These are phyloP conservation scores for Gobio gobio DNA, from an alignment of 2,113 vertebrate species.

Conservation along the genomic window DNA sequence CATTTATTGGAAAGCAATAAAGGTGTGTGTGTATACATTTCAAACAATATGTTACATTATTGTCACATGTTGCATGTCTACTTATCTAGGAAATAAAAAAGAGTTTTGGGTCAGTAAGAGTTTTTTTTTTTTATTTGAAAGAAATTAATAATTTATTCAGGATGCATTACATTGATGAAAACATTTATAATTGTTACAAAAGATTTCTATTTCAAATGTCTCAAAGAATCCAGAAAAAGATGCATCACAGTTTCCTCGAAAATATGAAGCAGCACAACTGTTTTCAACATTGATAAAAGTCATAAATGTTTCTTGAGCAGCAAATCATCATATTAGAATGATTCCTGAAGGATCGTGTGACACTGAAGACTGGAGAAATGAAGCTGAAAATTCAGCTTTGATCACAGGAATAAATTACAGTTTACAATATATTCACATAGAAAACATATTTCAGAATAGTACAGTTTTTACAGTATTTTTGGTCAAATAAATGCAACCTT, in stretches of 20 bases:
- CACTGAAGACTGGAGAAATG: not conserved
- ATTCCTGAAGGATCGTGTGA: conserved; percentile 1
- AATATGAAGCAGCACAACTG: not conserved
- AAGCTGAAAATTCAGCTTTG: not conserved
- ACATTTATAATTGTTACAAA: not conserved
- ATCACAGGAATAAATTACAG: not conserved
- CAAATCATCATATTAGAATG: not conserved
- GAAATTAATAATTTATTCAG: not conserved
- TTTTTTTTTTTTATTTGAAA: not conserved
- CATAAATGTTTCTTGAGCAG: not conserved
- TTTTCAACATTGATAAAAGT: not conserved
- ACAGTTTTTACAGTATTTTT: not conserved
- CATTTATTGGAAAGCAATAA: too few species aligned
- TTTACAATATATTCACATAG: not conserved
- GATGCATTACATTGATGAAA: not conserved
- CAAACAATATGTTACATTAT: not conserved
- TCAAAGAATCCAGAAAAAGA: not conserved
- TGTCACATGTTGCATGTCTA: not conserved
- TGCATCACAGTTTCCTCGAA: not conserved
- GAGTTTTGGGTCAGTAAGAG: not conserved
- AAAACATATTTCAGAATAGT: not conserved
- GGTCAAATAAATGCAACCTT: not conserved
- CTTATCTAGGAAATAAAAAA: not conserved
- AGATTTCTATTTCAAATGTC: not conserved
- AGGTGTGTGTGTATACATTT: not conserved